A percentile compares a stretch with the other conserved stretches of the same genome.
Evolutionary conservation across 1,140 invertebrate species (phyloP).

Genomic region (Nephila pilipes): DNA sequence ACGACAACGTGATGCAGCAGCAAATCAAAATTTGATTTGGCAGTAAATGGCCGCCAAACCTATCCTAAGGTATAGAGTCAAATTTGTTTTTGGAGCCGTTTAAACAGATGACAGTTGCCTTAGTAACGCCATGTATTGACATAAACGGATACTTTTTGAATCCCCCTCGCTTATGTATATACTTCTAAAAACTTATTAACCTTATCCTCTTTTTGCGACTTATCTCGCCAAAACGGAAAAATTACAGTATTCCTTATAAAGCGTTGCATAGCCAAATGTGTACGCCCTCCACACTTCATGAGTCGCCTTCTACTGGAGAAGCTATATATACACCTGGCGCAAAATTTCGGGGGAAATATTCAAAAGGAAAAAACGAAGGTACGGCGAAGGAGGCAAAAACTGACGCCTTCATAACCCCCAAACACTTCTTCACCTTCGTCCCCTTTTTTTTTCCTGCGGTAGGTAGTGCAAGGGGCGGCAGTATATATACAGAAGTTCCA

Average conservation of each 20-base stretch:
- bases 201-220: no score
- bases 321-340: conserved; percentile 69
- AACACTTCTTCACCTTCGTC: neutral
- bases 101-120: no score
- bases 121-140: no score
- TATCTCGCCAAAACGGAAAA: neutral
- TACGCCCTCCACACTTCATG: neutral
- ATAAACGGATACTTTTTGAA: no score
- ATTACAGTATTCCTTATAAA: neutral
- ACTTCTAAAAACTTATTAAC: no score
- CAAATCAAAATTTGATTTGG: no score
- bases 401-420: conserved; percentile 48
- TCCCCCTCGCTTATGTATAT: no score
- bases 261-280: conserved; percentile 23
- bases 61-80: no score
- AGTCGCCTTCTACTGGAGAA: neutral
- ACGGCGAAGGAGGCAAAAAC: neutral
- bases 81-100: no score
- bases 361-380: neutral
- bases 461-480: conserved; percentile 45
- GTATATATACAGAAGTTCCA: conserved; percentile 22
- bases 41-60: no score
- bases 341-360: conserved; percentile 65
- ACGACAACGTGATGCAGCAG: no score
- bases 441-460: neutral